Percentiles rank a stretch among this genome's conserved stretches.
Evolutionary conservation across 2,113 vertebrate genomes (phyloP).

Genomic region (Ciconia stormi): DNA sequence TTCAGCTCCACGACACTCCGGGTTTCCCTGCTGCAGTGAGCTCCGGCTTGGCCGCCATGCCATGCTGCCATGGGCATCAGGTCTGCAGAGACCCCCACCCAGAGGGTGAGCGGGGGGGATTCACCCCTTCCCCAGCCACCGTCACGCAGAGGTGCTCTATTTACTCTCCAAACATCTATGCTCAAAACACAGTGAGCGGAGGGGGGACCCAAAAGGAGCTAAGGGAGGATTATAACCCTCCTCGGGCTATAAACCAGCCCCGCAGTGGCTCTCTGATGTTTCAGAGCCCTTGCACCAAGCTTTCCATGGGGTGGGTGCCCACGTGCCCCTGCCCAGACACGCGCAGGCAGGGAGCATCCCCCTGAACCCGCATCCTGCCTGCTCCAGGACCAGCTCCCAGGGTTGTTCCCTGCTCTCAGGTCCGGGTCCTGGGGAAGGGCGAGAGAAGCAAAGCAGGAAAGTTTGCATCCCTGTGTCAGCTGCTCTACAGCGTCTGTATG

Average conservation of each 20-base stretch:
- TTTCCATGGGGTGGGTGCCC: neutral
- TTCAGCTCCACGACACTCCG: neutral
- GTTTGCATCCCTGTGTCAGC: neutral
- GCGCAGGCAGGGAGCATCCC: neutral
- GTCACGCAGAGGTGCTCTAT: neutral
- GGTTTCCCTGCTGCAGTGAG: neutral
- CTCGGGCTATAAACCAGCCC: neutral
- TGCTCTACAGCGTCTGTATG: neutral
- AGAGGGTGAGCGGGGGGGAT: neutral
- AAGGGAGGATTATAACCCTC: neutral
- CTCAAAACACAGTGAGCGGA: neutral
- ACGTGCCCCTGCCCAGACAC: neutral
- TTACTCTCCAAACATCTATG: neutral
- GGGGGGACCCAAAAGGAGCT: neutral
- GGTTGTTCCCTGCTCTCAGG: neutral
- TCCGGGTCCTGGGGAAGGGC: neutral
- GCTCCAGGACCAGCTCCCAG: neutral
- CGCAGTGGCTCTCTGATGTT: neutral
- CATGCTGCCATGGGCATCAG: neutral
- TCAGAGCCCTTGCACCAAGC: neutral
- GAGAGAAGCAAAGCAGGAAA: neutral
- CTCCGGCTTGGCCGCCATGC: accelerated
- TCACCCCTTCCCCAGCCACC: neutral
- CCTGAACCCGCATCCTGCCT: neutral
- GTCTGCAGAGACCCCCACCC: neutral